These are phyloP conservation scores for Eupithecia subumbrata DNA, from an alignment of 2,888 invertebrate species.

Conservation along the genomic window DNA sequence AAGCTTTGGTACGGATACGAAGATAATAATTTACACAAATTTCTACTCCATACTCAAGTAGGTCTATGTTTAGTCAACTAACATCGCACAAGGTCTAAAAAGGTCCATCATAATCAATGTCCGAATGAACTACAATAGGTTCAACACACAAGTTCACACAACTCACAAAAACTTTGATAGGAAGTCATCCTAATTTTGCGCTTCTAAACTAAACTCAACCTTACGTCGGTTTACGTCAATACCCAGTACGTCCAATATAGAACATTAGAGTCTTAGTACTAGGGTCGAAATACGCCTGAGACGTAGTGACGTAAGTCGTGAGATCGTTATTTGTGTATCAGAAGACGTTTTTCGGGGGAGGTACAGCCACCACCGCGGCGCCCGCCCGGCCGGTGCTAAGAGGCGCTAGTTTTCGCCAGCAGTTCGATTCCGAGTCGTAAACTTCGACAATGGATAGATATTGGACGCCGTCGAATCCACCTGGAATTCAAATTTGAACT, in stretches of 20 bases:
- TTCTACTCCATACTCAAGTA: background rate
- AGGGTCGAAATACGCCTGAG: constrained; percentile 31
- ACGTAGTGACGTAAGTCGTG: constrained; percentile 48
- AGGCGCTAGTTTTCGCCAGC: constrained; percentile 91
- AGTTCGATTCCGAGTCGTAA: constrained; percentile 92
- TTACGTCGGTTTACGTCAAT: background rate
- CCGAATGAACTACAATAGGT: background rate
- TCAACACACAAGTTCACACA: background rate
- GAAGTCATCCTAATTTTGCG: background rate
- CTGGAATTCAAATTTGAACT: constrained; percentile 61
- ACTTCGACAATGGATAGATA: constrained; percentile 94
- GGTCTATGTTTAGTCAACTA: background rate
- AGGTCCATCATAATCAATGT: background rate
- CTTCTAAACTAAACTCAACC: background rate
- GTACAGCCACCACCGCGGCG: constrained; percentile 91
- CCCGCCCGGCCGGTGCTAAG: constrained; percentile 94
- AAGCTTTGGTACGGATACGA: background rate
- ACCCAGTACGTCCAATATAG: constrained; percentile 30
- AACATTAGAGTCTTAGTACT: constrained; percentile 19
- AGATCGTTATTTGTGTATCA: constrained; percentile 60
- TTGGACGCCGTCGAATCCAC: constrained; percentile 96
- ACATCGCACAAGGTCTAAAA: background rate
- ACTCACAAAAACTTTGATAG: background rate
- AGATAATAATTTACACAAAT: background rate
- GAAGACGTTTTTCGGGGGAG: constrained; percentile 69